Percentiles rank a stretch among this genome's conserved stretches.
These are phyloP conservation scores for Andrena fulva DNA, from an alignment of 2,888 invertebrate species.

Conservation along the genomic window DNA sequence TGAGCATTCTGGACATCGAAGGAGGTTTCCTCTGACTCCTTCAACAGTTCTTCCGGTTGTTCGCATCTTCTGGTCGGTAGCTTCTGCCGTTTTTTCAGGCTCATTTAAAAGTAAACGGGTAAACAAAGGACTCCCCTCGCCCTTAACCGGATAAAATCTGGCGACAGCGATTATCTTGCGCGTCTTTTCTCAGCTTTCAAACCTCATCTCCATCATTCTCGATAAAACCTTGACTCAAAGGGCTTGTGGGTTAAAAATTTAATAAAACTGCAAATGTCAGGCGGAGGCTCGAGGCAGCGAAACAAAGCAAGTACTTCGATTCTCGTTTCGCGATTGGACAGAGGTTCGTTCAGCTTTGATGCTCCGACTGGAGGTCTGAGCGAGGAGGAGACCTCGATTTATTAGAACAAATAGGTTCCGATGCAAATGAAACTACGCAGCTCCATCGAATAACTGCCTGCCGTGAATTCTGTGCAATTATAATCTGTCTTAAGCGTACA, in stretches of 20 bases:
- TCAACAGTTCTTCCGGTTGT: conserved; percentile 13
- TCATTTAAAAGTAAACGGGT: conserved; percentile 62
- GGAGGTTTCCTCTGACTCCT: not conserved
- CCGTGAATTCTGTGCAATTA: conserved; percentile 5
- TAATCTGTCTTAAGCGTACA: conserved; percentile 11
- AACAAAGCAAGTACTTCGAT: conserved; percentile 61
- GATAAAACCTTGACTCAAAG: not conserved
- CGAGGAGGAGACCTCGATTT: conserved; percentile 7
- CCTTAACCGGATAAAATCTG: conserved; percentile 5
- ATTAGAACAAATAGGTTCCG: not conserved
- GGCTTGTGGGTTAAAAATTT: conserved; percentile 60
- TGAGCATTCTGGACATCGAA: not conserved
- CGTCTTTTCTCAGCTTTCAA: not conserved
- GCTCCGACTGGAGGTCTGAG: not conserved
- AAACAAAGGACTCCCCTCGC: not conserved
- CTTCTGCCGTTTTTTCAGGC: conserved; percentile 60
- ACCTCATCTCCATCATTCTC: not conserved
- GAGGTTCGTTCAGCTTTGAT: not conserved
- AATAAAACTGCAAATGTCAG: conserved; percentile 68
- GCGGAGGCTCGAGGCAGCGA: conserved; percentile 17
- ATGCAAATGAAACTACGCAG: not conserved
- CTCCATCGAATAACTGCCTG: not conserved
- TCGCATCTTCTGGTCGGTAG: conserved; percentile 26
- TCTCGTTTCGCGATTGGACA: conserved; percentile 26
- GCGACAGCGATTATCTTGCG: not conserved